Evolutionary conservation across 2,113 vertebrate genomes (phyloP).

Genomic region (Dasypus novemcinctus): DNA sequence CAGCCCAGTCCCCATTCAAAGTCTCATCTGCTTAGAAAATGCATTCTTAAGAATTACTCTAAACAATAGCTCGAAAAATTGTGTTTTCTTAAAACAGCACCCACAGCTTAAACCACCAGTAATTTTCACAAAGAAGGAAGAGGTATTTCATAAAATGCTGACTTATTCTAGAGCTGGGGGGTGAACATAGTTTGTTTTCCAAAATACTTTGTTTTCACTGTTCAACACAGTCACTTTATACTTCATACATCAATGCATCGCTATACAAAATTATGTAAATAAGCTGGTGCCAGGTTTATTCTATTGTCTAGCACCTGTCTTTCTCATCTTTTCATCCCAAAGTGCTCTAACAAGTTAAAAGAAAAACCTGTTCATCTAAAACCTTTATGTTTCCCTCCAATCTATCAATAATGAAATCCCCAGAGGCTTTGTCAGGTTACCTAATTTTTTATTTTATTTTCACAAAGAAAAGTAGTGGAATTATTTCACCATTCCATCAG

Average conservation of each 20-base stretch:
- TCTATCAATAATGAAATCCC: constrained; percentile 71
- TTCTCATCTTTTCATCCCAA: constrained; percentile 61
- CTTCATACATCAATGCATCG: constrained; percentile 59
- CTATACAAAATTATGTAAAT: constrained; percentile 78
- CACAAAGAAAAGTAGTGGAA: constrained; percentile 55
- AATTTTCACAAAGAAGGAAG: constrained; percentile 59
- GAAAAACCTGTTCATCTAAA: constrained; percentile 70
- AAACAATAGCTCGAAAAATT: constrained; percentile 4
- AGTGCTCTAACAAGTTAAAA: constrained; percentile 73
- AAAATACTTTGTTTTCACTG: constrained; percentile 63
- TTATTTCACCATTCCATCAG: constrained; percentile 70
- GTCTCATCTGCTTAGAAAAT: background rate
- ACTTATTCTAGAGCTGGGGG: constrained; percentile 12
- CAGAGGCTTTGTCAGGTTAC: constrained; percentile 24
- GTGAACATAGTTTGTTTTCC: constrained; percentile 41
- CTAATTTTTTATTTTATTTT: constrained; percentile 48
- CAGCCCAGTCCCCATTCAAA: accelerated
- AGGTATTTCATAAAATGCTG: constrained; percentile 68
- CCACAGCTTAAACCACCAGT: constrained; percentile 24
- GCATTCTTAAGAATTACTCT: constrained; percentile 25
- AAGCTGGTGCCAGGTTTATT: constrained; percentile 58
- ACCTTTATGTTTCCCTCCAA: constrained; percentile 52
- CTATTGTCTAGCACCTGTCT: constrained; percentile 67
- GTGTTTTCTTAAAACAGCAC: constrained; percentile 48
- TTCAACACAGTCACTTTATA: constrained; percentile 64